Evolutionary conservation across 1,140 invertebrate genomes (phyloP).

Genomic region (Aphelenchoides besseyi): DNA sequence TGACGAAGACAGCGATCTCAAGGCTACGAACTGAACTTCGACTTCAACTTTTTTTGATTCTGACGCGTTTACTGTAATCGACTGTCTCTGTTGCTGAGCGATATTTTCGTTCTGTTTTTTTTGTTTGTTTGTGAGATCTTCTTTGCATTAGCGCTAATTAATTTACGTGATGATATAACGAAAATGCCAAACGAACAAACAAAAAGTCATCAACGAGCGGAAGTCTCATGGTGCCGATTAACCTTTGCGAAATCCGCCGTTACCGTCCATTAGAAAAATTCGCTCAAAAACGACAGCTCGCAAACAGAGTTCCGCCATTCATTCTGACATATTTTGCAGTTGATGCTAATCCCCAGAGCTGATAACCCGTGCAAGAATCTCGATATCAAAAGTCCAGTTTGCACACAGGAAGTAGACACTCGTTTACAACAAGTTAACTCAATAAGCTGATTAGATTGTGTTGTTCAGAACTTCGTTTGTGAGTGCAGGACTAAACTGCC

Average conservation of each 20-base stretch:
- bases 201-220: neutral
- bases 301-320: neutral
- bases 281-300: neutral
- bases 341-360: neutral
- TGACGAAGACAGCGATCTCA: no score
- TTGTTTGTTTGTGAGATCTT: neutral
- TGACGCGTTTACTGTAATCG: no score
- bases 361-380: neutral
- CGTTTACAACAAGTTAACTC: no score
- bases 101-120: neutral
- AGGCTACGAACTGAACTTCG: no score
- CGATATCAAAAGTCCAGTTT: neutral
- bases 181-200: neutral
- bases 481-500: no score
- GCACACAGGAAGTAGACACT: neutral
- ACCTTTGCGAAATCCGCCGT: neutral
- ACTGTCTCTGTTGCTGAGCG: no score
- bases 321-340: neutral
- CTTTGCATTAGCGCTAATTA: slow-evolving; percentile 1
- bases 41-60: no score
- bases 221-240: neutral
- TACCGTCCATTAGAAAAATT: no score
- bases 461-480: no score
- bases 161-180: neutral
- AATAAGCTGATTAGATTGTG: no score